phyloP scores from a whole-genome alignment of 1,140 invertebrate species.

The Lordiphosa mommai region DNA sequence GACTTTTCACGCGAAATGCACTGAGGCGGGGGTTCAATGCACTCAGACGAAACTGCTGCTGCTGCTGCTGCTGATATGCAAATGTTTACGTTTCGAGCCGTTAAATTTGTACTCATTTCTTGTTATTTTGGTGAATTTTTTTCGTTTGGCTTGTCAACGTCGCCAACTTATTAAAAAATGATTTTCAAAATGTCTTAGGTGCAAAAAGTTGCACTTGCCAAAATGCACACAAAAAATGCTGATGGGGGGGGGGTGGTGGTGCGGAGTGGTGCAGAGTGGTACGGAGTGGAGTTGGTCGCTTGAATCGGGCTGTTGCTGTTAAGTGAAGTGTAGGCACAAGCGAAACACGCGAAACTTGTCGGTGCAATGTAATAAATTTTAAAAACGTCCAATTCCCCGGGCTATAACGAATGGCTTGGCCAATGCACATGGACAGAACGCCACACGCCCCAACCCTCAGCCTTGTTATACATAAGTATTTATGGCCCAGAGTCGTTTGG shows the following conservation, averaged over 20 bases:
- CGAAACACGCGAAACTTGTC: conserved; percentile 73
- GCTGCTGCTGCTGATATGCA: neutral
- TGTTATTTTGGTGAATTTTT: conserved; percentile 21
- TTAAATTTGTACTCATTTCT: too few species aligned
- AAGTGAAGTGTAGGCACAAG: conserved; percentile 71
- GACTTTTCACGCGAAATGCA: neutral
- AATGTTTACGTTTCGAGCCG: conserved; percentile 52
- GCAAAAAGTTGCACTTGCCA: conserved; percentile 74
- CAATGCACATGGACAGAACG: conserved; percentile 47
- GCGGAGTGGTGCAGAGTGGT: neutral
- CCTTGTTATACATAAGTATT: conserved; percentile 47
- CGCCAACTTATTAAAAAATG: conserved; percentile 48
- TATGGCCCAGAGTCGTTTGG: conserved; percentile 22
- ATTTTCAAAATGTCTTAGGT: conserved; percentile 49
- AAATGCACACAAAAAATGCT: conserved; percentile 8
- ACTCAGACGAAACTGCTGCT: conserved; percentile 13
- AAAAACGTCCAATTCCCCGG: conserved; percentile 55
- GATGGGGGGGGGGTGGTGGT: conserved; percentile 1
- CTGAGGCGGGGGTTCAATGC: conserved; percentile 41
- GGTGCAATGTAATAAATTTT: conserved; percentile 72
- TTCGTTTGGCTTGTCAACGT: conserved; percentile 49
- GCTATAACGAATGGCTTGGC: conserved; percentile 66
- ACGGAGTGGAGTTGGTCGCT: neutral
- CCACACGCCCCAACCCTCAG: neutral
- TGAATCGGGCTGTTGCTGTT: conserved; percentile 37